Conservation (phyloP, 2,888 invertebrate species). For the Dryocosmus kuriphilus region DNA sequence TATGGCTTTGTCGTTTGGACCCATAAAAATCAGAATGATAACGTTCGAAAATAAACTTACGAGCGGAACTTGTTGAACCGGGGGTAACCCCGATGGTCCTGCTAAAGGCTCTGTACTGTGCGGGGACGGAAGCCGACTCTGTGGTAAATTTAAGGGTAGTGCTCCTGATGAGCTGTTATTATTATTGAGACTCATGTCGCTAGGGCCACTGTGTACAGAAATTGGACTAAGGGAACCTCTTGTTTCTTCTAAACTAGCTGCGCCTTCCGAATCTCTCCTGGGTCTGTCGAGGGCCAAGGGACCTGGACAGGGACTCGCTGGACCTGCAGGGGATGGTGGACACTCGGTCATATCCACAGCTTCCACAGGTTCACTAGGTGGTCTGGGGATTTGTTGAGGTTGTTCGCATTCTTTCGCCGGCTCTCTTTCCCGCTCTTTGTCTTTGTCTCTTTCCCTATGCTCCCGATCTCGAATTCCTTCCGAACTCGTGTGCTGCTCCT, state of each 20-base stretch:
- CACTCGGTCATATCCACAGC: conserved; percentile 69
- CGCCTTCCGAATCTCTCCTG: conserved; percentile 72
- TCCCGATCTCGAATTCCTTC: conserved; percentile 68
- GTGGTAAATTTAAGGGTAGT: conserved; percentile 70
- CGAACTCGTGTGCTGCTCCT: conserved; percentile 64
- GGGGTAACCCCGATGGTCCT: conserved; percentile 91
- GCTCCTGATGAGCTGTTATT: conserved; percentile 77
- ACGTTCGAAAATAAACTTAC: conserved; percentile 79
- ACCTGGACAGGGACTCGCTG: conserved; percentile 76
- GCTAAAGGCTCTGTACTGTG: conserved; percentile 85
- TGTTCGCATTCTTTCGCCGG: conserved; percentile 61
- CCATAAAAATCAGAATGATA: neutral
- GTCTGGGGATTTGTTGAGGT: conserved; percentile 59
- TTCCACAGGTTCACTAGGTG: conserved; percentile 68
- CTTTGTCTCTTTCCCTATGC: conserved; percentile 55
- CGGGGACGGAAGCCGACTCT: conserved; percentile 81
- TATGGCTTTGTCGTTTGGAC: too few species aligned
- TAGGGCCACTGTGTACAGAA: conserved; percentile 79
- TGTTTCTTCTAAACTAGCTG: conserved; percentile 72
- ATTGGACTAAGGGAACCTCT: conserved; percentile 75
- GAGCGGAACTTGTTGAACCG: conserved; percentile 93
- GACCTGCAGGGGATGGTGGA: conserved; percentile 61
- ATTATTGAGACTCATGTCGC: conserved; percentile 80
- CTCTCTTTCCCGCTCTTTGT: conserved; percentile 60
- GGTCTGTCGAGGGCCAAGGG: conserved; percentile 74